These are phyloP conservation scores for Allacma fusca DNA, from an alignment of 2,888 invertebrate species.

Conservation along the genomic window DNA sequence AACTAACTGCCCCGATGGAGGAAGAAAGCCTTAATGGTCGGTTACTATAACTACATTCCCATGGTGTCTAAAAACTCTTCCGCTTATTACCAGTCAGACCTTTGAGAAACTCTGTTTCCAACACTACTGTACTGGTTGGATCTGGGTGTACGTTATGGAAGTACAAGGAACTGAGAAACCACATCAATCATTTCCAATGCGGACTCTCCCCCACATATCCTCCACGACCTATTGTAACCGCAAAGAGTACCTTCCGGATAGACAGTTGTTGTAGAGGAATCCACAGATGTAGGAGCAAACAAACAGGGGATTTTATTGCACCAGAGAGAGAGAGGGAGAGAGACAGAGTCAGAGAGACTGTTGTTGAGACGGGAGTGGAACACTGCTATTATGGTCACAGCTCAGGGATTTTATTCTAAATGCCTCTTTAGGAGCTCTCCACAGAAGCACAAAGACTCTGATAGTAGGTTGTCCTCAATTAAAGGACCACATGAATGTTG, in stretches of 20 bases:
- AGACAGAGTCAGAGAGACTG: constrained; percentile 12
- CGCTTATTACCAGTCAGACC: not conserved
- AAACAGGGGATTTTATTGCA: not conserved
- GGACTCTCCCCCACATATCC: not conserved
- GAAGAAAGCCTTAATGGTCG: no score
- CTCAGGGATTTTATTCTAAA: no score
- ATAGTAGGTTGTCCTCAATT: not conserved
- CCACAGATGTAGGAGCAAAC: not conserved
- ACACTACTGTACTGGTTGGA: no score
- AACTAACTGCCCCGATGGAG: not conserved
- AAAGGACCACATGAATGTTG: constrained; percentile 14
- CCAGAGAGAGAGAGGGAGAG: constrained; percentile 18
- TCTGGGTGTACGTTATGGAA: not conserved
- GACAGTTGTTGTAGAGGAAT: not conserved
- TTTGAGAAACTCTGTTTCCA: not conserved
- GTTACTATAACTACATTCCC: no score
- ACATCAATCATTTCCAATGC: constrained; percentile 4
- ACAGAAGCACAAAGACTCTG: not conserved
- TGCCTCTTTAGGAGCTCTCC: no score
- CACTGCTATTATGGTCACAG: not conserved
- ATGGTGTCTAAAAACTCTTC: no score
- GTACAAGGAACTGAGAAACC: constrained; percentile 19
- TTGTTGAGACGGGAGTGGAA: not conserved
- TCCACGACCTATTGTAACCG: no score
- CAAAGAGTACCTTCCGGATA: not conserved